Base-by-base conservation (phyloP, 2,113 vertebrate species). In the Cyphomyrus discorhynchus region DNA sequence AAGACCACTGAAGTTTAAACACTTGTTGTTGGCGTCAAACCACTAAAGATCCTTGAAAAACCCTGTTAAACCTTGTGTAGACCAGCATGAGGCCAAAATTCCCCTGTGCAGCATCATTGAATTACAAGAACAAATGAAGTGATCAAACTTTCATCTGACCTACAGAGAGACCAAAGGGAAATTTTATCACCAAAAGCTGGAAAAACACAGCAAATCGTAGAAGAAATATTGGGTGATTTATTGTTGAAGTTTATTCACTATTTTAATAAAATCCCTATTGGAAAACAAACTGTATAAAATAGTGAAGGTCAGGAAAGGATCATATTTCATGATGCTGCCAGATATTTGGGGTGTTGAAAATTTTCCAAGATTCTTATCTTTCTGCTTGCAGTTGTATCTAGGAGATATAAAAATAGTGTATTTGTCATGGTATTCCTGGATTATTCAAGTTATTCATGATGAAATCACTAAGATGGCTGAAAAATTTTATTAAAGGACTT, bases 101-200 rank as follows among this genome's bases (percentile, higher is more conserved):
- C 82, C 45, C 82, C 45, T 13, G 82, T 13, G 82, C 82, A 10
- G 2, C 45, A 84, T 84, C 82, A 84, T 84, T 24, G 21, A 70
- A 47, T 84, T 84, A 46, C 82, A 24, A 84, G 82, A 84, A 84
- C 39, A 46, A 47, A 45, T 84, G 82, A 84, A 84, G 82, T 46
- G 82, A 21, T 84, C 82, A 84, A 46, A 47, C 39, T 84, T 46
- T 47, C 82, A 45, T 47, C 82, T 46, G 39, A 84, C 82, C 82
- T 84, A 84, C 45, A 47, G 82, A 84, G 82, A 84, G 82, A 84
- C 82, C 45, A 46, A 70, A 70, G 35, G 27, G n/a, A 35, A n/a
- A 47, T 84, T 24, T 45, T 47, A 21, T 31, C 52, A 66, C 66
- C n/a, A 21, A 21, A 82, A 45, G 46, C 80, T 46, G n/a, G 50